phyloP scores from a whole-genome alignment of 2,113 vertebrate species.

The Tupaia tana region DNA sequence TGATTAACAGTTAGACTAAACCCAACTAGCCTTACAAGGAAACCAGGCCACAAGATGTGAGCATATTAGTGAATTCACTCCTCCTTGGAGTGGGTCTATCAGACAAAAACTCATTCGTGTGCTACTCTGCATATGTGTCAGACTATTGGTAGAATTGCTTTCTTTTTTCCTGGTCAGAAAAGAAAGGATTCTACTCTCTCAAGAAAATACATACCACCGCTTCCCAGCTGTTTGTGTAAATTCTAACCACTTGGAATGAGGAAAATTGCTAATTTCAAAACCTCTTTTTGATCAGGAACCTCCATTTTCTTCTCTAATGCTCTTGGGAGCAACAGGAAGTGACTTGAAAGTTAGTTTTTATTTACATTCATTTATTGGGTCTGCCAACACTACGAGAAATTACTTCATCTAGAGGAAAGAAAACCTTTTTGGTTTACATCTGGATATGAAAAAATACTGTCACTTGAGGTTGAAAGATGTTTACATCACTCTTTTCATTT shows the following conservation, averaged over 20 bases:
- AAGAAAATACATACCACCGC: neutral
- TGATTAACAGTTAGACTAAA: neutral
- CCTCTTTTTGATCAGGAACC: neutral
- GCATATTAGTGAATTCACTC: neutral
- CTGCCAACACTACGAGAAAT: neutral
- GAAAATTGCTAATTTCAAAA: neutral
- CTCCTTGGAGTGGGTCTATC: neutral
- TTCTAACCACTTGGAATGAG: neutral
- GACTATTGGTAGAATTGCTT: neutral
- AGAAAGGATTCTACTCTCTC: neutral
- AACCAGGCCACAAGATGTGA: neutral
- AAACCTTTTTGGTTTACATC: neutral
- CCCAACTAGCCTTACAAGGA: rapidly evolving
- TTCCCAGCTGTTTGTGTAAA: neutral
- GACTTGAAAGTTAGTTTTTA: neutral
- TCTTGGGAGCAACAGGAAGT: neutral
- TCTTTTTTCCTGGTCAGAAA: neutral
- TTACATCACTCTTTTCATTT: neutral
- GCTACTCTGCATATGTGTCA: neutral
- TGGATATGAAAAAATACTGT: neutral
- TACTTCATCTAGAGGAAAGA: neutral
- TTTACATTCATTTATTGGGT: neutral
- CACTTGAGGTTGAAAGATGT: neutral
- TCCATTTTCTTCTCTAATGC: neutral
- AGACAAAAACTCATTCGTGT: neutral